Conservation (phyloP, 2,113 vertebrate genomes). For the Psittacula cyanocephala region DNA sequence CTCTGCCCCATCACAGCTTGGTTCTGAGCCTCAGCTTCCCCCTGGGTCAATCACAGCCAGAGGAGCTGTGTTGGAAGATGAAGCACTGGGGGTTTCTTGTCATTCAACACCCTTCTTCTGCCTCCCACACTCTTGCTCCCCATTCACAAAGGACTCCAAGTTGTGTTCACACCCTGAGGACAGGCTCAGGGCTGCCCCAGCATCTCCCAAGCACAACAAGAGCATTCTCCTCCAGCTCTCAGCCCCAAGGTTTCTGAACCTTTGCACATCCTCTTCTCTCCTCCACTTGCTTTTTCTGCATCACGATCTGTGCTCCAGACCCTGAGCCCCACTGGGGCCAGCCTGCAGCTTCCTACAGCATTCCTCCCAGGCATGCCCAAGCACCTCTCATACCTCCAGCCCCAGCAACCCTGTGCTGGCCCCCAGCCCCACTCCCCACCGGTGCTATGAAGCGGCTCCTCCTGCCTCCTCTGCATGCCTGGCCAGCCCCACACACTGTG, state of each 20-base stretch:
- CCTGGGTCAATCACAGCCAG: rapidly evolving
- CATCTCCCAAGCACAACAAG: background rate
- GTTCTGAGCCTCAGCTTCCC: background rate
- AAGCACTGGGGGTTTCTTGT: background rate
- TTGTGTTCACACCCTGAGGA: rapidly evolving
- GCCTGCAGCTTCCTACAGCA: background rate
- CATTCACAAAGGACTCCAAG: background rate
- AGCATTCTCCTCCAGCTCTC: rapidly evolving
- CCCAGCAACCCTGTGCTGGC: background rate
- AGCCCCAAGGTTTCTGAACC: background rate
- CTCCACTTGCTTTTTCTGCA: background rate
- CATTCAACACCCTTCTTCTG: background rate
- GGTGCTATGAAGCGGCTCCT: background rate
- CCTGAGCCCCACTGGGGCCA: rapidly evolving
- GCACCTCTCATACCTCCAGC: background rate
- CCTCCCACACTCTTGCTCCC: background rate
- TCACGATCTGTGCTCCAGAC: rapidly evolving
- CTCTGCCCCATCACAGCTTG: background rate
- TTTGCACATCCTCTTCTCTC: background rate
- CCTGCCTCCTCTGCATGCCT: background rate
- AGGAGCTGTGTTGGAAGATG: background rate
- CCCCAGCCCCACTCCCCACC: background rate
- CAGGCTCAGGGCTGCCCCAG: background rate
- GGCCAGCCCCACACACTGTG: background rate
- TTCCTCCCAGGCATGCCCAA: background rate